phyloP scores from a whole-genome alignment of 1,140 invertebrate species.

The Uloborus diversus region DNA sequence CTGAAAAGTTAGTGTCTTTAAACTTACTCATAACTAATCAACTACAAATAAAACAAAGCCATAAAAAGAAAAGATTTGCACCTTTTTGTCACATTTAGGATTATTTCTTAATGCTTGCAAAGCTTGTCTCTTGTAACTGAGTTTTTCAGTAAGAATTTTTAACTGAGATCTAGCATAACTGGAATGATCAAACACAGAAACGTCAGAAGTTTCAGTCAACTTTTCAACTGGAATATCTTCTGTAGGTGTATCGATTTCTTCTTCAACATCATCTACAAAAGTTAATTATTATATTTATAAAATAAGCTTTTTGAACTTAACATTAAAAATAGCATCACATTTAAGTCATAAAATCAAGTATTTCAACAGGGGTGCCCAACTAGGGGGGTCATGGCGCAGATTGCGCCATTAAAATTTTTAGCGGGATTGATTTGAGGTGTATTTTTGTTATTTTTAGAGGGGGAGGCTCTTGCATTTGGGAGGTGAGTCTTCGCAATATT shows the following conservation, averaged over 20 bases:
- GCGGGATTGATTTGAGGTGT: too few species aligned
- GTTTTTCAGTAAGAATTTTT: slow-evolving; percentile 73
- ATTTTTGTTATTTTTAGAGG: too few species aligned
- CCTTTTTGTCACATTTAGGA: slow-evolving; percentile 62
- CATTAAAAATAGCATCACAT: not conserved
- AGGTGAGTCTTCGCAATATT: too few species aligned
- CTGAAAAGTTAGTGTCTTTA: too few species aligned
- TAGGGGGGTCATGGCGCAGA: too few species aligned
- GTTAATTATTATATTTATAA: not conserved
- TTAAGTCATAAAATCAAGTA: not conserved
- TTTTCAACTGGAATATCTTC: slow-evolving; percentile 20
- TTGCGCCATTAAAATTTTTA: too few species aligned
- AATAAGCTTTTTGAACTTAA: not conserved
- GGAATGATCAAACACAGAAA: slow-evolving; percentile 76
- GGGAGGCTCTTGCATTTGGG: too few species aligned
- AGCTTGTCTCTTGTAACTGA: slow-evolving; percentile 63
- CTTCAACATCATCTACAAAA: slow-evolving; percentile 21
- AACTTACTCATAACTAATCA: too few species aligned
- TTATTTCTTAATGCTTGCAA: slow-evolving; percentile 53
- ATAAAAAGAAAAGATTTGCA: slow-evolving; percentile 23
- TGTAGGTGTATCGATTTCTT: not conserved
- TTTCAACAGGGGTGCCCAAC: too few species aligned
- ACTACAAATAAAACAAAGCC: not conserved
- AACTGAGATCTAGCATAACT: slow-evolving; percentile 83
- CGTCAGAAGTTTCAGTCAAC: slow-evolving; percentile 43